Conservation (phyloP, 2,888 invertebrate genomes). For the Calameuta pallipes region DNA sequence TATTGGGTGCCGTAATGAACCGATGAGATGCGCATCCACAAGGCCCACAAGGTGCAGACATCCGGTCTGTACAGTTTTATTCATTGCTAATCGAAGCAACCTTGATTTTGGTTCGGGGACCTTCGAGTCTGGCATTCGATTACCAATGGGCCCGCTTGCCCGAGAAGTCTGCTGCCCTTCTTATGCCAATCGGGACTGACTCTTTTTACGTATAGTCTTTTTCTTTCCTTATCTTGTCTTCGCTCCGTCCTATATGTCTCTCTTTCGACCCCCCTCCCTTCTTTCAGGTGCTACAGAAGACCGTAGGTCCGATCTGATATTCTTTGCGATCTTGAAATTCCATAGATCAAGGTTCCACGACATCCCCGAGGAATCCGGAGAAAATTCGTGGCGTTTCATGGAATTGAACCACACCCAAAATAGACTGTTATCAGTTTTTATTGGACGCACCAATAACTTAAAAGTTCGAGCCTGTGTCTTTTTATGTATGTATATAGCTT, state of each 20-base stretch:
- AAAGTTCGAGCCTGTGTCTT: neutral
- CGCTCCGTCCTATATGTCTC: conserved; percentile 25
- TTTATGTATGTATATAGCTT: neutral
- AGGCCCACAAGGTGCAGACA: neutral
- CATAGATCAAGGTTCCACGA: neutral
- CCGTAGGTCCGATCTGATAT: neutral
- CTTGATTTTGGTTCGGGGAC: conserved; percentile 42
- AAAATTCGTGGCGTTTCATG: neutral
- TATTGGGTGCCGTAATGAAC: neutral
- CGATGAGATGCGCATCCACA: neutral
- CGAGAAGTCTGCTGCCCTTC: neutral
- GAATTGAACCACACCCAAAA: neutral
- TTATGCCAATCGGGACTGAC: neutral
- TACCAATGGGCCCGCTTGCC: conserved; percentile 21
- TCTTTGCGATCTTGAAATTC: neutral
- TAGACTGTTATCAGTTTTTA: neutral
- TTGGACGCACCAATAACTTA: neutral
- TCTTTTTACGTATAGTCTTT: conserved; percentile 19
- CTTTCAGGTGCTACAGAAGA: conserved; percentile 14
- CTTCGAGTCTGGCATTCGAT: conserved; percentile 34
- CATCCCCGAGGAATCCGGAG: neutral
- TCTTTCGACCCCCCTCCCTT: conserved; percentile 17
- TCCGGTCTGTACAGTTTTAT: conserved; percentile 8
- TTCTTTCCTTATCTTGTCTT: conserved; percentile 26
- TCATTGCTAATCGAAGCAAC: conserved; percentile 32